These are phyloP conservation scores for Diarsia dahlii DNA, from an alignment of 2,888 invertebrate genomes.

Conservation along the genomic window DNA sequence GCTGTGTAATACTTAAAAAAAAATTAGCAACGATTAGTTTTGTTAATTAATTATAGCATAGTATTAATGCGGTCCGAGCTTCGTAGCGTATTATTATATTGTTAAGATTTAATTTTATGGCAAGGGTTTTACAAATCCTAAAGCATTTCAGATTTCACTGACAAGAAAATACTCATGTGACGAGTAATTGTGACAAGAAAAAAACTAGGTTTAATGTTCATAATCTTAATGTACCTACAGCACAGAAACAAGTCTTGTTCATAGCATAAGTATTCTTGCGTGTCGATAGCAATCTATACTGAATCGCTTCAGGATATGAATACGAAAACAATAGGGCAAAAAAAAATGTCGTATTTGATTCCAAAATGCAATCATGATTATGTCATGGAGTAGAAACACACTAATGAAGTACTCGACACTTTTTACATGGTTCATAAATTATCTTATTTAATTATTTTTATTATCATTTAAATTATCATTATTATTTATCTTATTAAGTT, in stretches of 20 bases:
- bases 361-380: not conserved
- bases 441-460: no score
- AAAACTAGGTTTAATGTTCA: not conserved
- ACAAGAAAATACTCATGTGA: not conserved
- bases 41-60: constrained; percentile 26
- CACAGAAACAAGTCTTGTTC: not conserved
- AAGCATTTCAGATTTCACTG: not conserved
- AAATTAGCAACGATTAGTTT: constrained; percentile 39
- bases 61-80: constrained; percentile 20
- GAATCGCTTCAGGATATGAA: not conserved
- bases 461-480: no score
- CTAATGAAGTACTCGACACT: not conserved
- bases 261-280: not conserved
- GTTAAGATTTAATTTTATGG: constrained; percentile 18
- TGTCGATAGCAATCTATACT: not conserved
- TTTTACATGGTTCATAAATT: not conserved
- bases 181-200: not conserved
- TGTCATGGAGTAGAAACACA: not conserved
- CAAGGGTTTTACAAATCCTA: constrained; percentile 32
- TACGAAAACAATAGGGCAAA: not conserved
- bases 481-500: no score
- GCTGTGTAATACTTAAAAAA: not conserved
- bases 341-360: not conserved
- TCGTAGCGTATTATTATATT: constrained; percentile 14
- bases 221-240: not conserved